Base-by-base conservation (phyloP, 2,797 vertebrate genomes). In the Poeciliopsis presidionis region DNA sequence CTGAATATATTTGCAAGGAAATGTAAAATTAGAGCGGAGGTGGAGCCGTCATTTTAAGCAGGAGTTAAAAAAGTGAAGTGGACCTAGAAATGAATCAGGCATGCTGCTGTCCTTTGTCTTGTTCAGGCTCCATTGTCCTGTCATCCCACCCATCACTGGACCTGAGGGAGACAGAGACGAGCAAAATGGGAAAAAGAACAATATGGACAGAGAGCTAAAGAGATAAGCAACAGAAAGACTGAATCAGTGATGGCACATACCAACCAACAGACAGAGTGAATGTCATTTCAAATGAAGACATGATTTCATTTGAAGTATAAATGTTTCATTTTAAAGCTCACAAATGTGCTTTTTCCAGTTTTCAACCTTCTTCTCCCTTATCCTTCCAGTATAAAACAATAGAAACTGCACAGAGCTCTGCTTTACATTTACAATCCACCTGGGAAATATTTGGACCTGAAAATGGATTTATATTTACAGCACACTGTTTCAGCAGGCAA, bases 91-190 rank as follows among this genome's bases (percentile, higher is more conserved):
- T 59, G 88, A 93, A 84, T 90, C 91, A 33, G 89, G 80, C 84
- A 89, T 82, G 90, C 86, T 91, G 89, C 87, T 92, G 86, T 95
- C 93, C 85, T 94, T 94, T 76, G 88, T 84, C 77, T 92, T 91
- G 84, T 90, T 93, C 84, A 90, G 81, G 85, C 67, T 90, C 90
- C 91, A 93, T 81, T 91, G 91, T 80, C 89, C 94, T 59, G 88
- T 79, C 85, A 87, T 89, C 3, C 88, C 92, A 55, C 88, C 91
- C 82, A 90, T 91, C 89, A 87, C 73, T 22, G 92, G 88, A 88
- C 79, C 79, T 85, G 76, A 79, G 55, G 82, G 25, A 77, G 25
- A 75, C 28, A 79, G 18, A 84, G 36, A 77, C 0, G 67, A 53
- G 73, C 25, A 74, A 59, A 69, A 41, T 55, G 69, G 13, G 86